These are phyloP conservation scores for Aelia acuminata DNA, from an alignment of 2,888 invertebrate species.

Conservation along the genomic window DNA sequence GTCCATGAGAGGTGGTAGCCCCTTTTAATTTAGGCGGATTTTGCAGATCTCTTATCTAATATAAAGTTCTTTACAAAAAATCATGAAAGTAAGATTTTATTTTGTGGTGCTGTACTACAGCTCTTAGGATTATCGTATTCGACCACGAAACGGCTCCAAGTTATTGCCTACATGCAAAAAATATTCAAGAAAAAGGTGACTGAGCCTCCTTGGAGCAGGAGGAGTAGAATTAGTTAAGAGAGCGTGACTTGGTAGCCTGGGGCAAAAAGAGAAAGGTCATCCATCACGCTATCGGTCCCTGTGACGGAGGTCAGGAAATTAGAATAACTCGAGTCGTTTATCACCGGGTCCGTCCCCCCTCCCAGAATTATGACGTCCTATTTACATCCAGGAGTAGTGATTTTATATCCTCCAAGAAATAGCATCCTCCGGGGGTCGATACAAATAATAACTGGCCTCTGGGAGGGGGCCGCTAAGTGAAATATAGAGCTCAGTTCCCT, in stretches of 20 bases:
- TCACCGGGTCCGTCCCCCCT: neutral
- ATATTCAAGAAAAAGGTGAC: neutral
- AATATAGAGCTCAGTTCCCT: constrained; percentile 7
- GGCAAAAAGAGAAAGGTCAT: constrained; percentile 40
- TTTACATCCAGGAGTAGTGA: constrained; percentile 25
- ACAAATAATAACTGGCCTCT: constrained; percentile 34
- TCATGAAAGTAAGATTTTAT: no score
- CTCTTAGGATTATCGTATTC: no score
- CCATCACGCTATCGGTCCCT: constrained; percentile 27
- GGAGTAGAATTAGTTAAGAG: constrained; percentile 5
- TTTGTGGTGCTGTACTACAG: no score
- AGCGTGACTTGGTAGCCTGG: neutral
- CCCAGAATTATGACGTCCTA: constrained; percentile 48
- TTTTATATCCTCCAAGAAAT: constrained; percentile 49
- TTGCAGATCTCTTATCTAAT: no score
- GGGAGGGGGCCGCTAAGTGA: constrained; percentile 19
- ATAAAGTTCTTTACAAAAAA: no score
- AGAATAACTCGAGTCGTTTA: constrained; percentile 50
- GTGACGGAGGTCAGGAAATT: constrained; percentile 43
- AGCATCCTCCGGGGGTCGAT: constrained; percentile 30
- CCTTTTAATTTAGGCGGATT: no score
- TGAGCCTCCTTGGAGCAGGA: neutral
- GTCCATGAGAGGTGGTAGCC: no score
- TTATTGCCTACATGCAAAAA: neutral
- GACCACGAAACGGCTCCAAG: no score